Percentiles rank a stretch among this genome's conserved stretches.
Conservation (phyloP, 2,797 vertebrate species). For the Loris lydekkerianus region DNA sequence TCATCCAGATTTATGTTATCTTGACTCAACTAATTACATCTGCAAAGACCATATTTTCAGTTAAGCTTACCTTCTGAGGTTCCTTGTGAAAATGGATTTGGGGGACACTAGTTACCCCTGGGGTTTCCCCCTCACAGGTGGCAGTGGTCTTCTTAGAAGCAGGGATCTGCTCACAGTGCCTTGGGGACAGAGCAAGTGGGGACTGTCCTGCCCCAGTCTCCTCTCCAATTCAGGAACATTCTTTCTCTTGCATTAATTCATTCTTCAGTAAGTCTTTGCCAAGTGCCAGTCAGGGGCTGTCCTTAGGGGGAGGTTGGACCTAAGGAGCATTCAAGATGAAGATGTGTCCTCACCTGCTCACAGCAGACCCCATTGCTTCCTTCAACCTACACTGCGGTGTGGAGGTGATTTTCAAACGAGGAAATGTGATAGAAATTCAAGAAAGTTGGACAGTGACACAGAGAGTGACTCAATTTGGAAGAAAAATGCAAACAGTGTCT, state of each 20-base stretch:
- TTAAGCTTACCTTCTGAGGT: not conserved
- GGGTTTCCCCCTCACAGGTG: not conserved
- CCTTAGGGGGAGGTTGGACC: not conserved
- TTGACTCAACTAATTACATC: too few species aligned
- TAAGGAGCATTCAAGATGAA: not conserved
- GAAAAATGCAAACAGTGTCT: not conserved
- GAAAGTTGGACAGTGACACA: fast-evolving
- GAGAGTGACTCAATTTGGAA: not conserved
- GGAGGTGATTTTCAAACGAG: not conserved
- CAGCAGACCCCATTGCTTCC: not conserved
- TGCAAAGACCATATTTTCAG: not conserved
- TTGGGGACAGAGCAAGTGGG: fast-evolving
- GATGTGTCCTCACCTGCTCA: fast-evolving
- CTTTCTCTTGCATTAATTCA: not conserved
- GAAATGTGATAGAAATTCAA: not conserved
- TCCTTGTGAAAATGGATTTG: not conserved
- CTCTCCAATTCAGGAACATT: too few species aligned
- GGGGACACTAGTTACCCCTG: not conserved
- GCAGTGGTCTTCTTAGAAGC: not conserved
- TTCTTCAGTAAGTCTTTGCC: not conserved
- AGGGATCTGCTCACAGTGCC: not conserved
- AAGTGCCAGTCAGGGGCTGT: fast-evolving
- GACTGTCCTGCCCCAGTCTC: not conserved
- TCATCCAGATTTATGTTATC: not conserved
- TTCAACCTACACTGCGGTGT: fast-evolving